A percentile compares a stretch with the other conserved stretches of the same genome.
These are phyloP conservation scores for Enteromius mattozi DNA, from an alignment of 2,797 vertebrate genomes.

Conservation along the genomic window DNA sequence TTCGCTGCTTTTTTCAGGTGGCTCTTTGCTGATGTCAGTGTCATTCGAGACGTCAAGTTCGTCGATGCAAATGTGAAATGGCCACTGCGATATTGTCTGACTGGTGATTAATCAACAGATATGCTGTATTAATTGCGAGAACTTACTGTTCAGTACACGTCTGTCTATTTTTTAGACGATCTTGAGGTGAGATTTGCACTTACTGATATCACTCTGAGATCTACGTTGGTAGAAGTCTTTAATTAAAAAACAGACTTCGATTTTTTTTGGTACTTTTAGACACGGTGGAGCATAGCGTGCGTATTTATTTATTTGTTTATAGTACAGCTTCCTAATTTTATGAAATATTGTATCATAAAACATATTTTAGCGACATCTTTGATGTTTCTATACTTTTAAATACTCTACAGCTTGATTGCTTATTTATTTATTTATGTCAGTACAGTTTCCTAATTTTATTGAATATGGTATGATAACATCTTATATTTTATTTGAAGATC, in stretches of 20 bases:
- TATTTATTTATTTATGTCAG: neutral
- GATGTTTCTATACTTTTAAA: neutral
- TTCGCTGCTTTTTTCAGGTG: neutral
- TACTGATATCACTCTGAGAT: neutral
- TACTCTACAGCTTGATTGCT: neutral
- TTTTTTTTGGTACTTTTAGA: neutral
- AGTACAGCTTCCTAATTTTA: neutral
- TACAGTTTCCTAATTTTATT: neutral
- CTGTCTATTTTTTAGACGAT: neutral
- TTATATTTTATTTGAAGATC: neutral
- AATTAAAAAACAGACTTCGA: neutral
- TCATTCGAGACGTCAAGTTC: constrained; percentile 5
- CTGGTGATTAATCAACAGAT: neutral
- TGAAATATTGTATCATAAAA: neutral
- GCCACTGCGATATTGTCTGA: constrained; percentile 1
- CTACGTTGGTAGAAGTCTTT: neutral
- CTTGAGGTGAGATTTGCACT: neutral
- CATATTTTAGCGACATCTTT: neutral
- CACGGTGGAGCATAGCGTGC: neutral
- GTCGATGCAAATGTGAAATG: constrained; percentile 7
- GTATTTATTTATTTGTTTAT: neutral
- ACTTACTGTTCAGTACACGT: neutral
- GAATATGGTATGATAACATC: neutral
- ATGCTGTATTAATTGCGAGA: neutral
- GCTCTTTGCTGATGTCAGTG: neutral